A percentile compares a stretch with the other conserved stretches of the same genome.
Evolutionary conservation across 2,797 vertebrate species (phyloP).

Genomic region (Phylloscopus collybita): DNA sequence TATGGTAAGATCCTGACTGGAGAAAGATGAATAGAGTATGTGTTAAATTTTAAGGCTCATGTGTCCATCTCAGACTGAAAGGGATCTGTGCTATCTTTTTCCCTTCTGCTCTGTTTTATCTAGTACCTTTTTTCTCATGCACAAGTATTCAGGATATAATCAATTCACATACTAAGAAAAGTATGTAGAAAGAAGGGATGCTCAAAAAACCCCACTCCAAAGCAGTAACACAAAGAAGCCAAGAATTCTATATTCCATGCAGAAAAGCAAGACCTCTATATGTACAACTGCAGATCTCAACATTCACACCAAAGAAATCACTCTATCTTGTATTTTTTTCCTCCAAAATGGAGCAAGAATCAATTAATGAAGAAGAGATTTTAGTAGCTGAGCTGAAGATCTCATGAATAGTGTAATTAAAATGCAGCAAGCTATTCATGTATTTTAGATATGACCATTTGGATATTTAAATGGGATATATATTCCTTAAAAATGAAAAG

Average conservation of each 20-base stretch:
- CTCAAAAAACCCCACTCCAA: not conserved
- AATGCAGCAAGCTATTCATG: not conserved
- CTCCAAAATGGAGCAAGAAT: not conserved
- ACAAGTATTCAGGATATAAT: slow-evolving; percentile 26
- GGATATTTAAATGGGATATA: not conserved
- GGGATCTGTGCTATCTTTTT: slow-evolving; percentile 54
- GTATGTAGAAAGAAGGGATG: not conserved
- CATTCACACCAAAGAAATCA: not conserved
- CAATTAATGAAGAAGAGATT: not conserved
- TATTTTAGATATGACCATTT: not conserved
- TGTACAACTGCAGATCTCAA: not conserved
- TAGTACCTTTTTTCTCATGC: slow-evolving; percentile 11
- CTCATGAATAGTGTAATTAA: not conserved
- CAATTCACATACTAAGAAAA: not conserved
- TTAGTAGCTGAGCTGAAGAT: not conserved
- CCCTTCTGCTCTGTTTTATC: slow-evolving; percentile 39
- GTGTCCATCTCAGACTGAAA: slow-evolving; percentile 41
- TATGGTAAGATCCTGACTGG: slow-evolving; percentile 49
- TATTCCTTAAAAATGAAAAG: not conserved
- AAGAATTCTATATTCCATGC: not conserved
- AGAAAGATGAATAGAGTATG: slow-evolving; percentile 74
- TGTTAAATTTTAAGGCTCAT: slow-evolving; percentile 70
- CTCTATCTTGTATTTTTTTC: not conserved
- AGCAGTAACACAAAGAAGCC: not conserved
- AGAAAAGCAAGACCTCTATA: not conserved